These are phyloP conservation scores for Oncorhynchus kisutch DNA, from an alignment of 2,113 vertebrate genomes.

Conservation along the genomic window DNA sequence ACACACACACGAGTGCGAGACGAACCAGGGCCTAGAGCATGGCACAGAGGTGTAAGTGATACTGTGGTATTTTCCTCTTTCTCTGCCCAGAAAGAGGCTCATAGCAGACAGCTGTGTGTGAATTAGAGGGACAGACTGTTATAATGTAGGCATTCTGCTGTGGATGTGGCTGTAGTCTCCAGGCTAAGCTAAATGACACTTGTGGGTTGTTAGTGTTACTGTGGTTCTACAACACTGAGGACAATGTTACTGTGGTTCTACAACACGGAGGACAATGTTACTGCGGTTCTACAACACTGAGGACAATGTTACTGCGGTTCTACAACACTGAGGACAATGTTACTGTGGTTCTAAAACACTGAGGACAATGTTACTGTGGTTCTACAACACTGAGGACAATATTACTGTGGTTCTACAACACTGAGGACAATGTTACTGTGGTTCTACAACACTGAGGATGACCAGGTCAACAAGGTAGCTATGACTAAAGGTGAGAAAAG, in stretches of 20 bases:
- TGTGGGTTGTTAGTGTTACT: constrained; percentile 39
- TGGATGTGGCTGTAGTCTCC: constrained; percentile 27
- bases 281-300: constrained; percentile 20
- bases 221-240: not conserved
- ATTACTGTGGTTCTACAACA: not conserved
- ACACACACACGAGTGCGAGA: constrained; percentile 8
- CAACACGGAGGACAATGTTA: no score
- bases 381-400: constrained; percentile 13
- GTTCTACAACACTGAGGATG: not conserved
- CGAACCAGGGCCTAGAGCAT: constrained; percentile 26
- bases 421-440: not conserved
- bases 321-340: constrained; percentile 5
- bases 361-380: constrained; percentile 13
- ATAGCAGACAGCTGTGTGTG: constrained; percentile 23
- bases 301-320: constrained; percentile 16
- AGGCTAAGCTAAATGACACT: constrained; percentile 40
- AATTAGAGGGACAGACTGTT: not conserved
- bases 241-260: constrained; percentile 16
- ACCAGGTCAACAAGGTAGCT: no score
- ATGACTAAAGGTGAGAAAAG: no score
- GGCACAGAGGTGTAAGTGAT: constrained; percentile 46
- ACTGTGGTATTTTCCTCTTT: constrained; percentile 48
- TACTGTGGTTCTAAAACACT: constrained; percentile 19
- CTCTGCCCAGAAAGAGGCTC: constrained; percentile 51
- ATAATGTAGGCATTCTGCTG: constrained; percentile 26